A percentile compares a stretch with the other conserved stretches of the same genome.
Conservation (phyloP, 2,888 invertebrate genomes). For the Silvanus unidentatus region DNA sequence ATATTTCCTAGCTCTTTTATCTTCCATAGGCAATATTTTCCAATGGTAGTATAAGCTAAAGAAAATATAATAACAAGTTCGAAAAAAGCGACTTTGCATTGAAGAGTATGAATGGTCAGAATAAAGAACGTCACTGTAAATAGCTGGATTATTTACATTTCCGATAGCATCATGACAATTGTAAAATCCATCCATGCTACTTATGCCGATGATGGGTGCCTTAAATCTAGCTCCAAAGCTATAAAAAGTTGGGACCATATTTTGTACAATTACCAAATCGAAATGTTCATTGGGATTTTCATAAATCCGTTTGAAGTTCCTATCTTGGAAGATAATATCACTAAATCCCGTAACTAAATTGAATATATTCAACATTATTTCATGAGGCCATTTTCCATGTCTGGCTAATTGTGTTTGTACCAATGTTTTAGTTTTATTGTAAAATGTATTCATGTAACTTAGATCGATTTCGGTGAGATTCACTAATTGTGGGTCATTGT, state of each 20-base stretch:
- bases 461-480: too few species aligned
- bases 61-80: constrained; percentile 26
- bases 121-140: constrained; percentile 32
- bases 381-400: too few species aligned
- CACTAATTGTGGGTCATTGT: too few species aligned
- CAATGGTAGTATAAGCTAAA: constrained; percentile 24
- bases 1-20: constrained; percentile 17
- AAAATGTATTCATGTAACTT: too few species aligned
- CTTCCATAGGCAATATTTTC: constrained; percentile 24
- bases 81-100: neutral
- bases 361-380: too few species aligned
- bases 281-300: constrained; percentile 22
- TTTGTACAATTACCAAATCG: constrained; percentile 31
- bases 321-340: constrained; percentile 23
- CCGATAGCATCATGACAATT: constrained; percentile 28
- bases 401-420: too few species aligned
- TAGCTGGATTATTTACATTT: constrained; percentile 27
- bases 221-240: constrained; percentile 26
- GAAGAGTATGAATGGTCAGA: neutral
- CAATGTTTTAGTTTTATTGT: too few species aligned
- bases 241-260: constrained; percentile 27
- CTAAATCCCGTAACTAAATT: constrained; percentile 24
- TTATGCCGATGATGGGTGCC: constrained; percentile 28
- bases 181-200: constrained; percentile 29
- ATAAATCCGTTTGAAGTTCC: constrained; percentile 27